Evolutionary conservation across 2,797 vertebrate species (phyloP).

Genomic region (Fringilla coelebs): DNA sequence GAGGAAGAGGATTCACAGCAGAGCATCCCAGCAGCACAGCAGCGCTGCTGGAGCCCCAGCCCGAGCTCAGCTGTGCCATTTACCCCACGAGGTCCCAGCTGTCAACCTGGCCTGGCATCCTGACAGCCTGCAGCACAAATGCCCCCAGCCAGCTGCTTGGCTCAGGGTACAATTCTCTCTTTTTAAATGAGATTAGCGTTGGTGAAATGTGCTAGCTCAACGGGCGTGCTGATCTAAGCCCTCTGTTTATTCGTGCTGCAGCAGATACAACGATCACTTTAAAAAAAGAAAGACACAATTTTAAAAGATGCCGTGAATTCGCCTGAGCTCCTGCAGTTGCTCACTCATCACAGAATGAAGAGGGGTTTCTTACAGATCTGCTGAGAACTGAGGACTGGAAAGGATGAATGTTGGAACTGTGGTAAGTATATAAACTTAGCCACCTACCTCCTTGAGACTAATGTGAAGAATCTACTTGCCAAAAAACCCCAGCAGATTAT

Average conservation of each 20-base stretch:
- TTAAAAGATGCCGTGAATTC: neutral
- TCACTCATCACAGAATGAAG: neutral
- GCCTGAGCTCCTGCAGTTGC: neutral
- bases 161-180: neutral
- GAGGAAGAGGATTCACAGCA: neutral
- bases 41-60: neutral
- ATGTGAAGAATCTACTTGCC: neutral
- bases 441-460: neutral
- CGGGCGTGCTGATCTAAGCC: neutral
- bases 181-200: conserved; percentile 32
- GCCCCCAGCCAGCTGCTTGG: conserved; percentile 50
- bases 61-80: conserved; percentile 11
- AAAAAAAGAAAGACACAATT: neutral
- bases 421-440: neutral
- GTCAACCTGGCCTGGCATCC: conserved; percentile 49
- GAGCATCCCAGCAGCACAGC: neutral
- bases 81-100: conserved; percentile 15
- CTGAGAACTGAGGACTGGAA: neutral
- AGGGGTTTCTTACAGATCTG: neutral
- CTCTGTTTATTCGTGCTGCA: neutral
- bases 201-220: conserved; percentile 19
- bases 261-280: neutral
- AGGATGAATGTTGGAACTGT: neutral
- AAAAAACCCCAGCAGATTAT: neutral
- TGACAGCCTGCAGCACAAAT: neutral